phyloP scores from a whole-genome alignment of 2,888 invertebrate species.

The Tipula lateralis region DNA sequence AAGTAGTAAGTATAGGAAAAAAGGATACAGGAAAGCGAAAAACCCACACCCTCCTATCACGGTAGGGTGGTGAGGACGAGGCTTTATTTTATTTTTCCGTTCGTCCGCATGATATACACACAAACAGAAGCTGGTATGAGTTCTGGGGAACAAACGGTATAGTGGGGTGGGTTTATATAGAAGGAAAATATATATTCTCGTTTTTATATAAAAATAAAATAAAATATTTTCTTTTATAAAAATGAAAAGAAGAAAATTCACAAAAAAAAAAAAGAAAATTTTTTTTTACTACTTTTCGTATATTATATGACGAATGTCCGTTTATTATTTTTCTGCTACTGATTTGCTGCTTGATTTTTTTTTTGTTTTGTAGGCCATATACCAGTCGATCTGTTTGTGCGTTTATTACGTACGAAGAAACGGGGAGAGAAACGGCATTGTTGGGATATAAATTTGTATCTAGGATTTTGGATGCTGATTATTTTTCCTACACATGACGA shows the following conservation, averaged over 20 bases:
- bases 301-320: conserved; percentile 24
- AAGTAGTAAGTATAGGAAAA: neutral
- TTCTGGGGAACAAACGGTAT: too few species aligned
- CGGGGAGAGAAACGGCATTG: neutral
- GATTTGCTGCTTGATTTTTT: neutral
- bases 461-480: conserved; percentile 19
- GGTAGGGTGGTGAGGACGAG: neutral
- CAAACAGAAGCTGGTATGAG: neutral
- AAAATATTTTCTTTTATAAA: conserved; percentile 9
- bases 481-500: neutral
- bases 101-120: neutral
- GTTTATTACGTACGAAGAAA: neutral
- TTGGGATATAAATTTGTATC: conserved; percentile 1
- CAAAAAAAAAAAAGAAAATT: neutral
- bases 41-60: neutral
- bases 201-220: conserved; percentile 24
- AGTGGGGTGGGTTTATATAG: too few species aligned
- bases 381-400: neutral
- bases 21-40: conserved; percentile 3
- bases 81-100: neutral
- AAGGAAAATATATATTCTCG: neutral
- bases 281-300: conserved; percentile 15
- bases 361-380: neutral
- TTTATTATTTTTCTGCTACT: neutral
- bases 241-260: neutral